Evolutionary conservation across 2,797 vertebrate genomes (phyloP), one percentile per base, ranked within the genome.

Genomic region (Capromys pilorides): DNA sequence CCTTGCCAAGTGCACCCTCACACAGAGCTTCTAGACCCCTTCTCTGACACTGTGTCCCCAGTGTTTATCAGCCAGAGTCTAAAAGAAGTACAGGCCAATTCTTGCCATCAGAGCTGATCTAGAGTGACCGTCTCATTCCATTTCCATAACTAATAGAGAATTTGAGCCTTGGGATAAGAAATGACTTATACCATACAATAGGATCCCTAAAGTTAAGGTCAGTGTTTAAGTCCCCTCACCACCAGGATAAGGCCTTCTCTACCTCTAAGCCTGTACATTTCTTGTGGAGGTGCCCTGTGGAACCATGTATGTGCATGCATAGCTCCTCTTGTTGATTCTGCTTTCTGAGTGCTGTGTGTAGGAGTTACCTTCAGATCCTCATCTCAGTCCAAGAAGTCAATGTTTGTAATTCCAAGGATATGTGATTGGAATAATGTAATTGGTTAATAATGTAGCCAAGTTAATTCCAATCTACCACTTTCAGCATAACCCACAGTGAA

Each of bases 251-350:
- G 41, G 26, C 10, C 31, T 73, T 57, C 85, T 28, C 67, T 45
- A 73, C 41, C 49, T 82, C 83, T n/a, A 75, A 86, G 57, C 80
- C 59, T 19, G 31, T 0, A 5, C 33, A 36, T 61, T 66, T 80
- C 66, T 89, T 66, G 10, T 62, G 54, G 75, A 54, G 39, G 33
- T 85, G 67, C n/a, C 28, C 26, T 1, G 21, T 83, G 80, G 62
- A 95, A 67, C 31, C 7, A 5, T 78, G 64, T 77, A 92, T 88
- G 82, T 92, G 28, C 96, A 93, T 95, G 95, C 24, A 96, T 91
- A 97, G 81, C 31, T 49, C 19, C 28, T 86, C 39, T 67, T 71
- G 51, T 61, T 89, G 69, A 61, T 61, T 94, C 85, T 94, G 86
- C 57, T 64, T 78, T 91, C 49, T 59, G 24, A 92, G 66, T 84